Base-by-base conservation (phyloP, 2,113 vertebrate species). In the Emydura subglobosa region DNA sequence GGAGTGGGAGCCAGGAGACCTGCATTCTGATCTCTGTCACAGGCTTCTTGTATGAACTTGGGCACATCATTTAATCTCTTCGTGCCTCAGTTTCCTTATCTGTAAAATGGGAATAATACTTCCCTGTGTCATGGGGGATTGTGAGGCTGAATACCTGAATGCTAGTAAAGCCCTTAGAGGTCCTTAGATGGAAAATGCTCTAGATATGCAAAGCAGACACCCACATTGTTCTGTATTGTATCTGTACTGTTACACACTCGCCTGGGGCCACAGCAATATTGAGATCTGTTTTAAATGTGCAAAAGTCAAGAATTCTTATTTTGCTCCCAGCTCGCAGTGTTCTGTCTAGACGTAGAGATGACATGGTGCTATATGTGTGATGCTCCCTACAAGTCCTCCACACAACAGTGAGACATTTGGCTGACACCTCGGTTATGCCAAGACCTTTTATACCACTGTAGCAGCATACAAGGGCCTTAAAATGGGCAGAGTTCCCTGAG, bases 281-380 rank as follows among this genome's bases (percentile, higher is more conserved):
- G 34, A 29, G 16, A 53, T 47, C 24, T 65, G 9, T 47, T 12
- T 31, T 25, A 78, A 50, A 49, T 83, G 39, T 22, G 72, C 22
- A 44, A 86, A 78, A 86, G 4, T 7, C 29, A 14, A 54, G 57
- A 78, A 31, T 10, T 5, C 3, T 10, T 7, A 89, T 9, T 10
- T 1, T 79, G 76, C 24, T 51, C 44, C 19, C 49, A 82, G 49
- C 55, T 44, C 88, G 83, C 76, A 39, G 57, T 88, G 2, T 4
- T 59, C 5, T 84, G 74, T 59, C 5, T 84, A 83, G 3, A 84
- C 0, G 0, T 42, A 61, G 51, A 82, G 82, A 80, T 83, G 59
- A 74, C 44, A 31, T 82, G 50, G 29, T 93, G 59, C 91, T 51
- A 16, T 65, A 6, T 8, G 10, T 80, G 4, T 50, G 22, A 0